A percentile compares a stretch with the other conserved stretches of the same genome.
Conservation (phyloP, 53 echinoderm and acorn worm genomes). For the Temnopleurus reevesii region DNA sequence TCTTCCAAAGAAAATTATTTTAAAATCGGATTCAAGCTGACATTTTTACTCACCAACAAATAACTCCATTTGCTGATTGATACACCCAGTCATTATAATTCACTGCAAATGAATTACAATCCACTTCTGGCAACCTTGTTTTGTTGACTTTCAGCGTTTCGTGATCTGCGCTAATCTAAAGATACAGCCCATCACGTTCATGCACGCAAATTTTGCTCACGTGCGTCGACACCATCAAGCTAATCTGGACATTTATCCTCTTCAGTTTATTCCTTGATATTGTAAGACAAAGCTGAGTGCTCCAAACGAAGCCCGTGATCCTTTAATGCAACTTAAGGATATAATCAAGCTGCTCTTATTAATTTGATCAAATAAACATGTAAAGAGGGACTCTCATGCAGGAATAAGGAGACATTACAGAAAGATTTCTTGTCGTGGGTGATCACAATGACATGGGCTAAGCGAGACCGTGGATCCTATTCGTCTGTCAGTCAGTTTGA, state of each 20-base stretch:
- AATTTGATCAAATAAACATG: background rate
- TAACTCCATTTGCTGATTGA: background rate
- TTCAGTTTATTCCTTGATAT: background rate
- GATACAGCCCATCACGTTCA: background rate
- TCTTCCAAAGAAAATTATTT: constrained; percentile 1
- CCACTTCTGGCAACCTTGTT: background rate
- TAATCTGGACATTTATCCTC: background rate
- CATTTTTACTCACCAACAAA: background rate
- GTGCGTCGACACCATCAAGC: background rate
- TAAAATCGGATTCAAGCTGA: background rate
- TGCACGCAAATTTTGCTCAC: background rate
- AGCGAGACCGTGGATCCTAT: constrained; percentile 93
- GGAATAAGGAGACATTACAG: constrained; percentile 18
- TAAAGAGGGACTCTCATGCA: background rate
- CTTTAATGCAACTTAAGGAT: background rate
- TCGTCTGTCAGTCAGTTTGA: constrained; percentile 97
- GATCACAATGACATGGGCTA: constrained; percentile 90
- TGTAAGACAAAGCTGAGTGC: background rate
- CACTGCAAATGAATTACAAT: background rate
- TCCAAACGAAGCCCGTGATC: no score
- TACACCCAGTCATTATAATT: background rate
- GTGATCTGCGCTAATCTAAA: background rate
- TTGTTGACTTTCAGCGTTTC: background rate
- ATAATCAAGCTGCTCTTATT: background rate
- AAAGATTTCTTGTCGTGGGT: background rate